Evolutionary conservation across 1,140 invertebrate genomes (phyloP).

Genomic region (Reticulitermes speratus): DNA sequence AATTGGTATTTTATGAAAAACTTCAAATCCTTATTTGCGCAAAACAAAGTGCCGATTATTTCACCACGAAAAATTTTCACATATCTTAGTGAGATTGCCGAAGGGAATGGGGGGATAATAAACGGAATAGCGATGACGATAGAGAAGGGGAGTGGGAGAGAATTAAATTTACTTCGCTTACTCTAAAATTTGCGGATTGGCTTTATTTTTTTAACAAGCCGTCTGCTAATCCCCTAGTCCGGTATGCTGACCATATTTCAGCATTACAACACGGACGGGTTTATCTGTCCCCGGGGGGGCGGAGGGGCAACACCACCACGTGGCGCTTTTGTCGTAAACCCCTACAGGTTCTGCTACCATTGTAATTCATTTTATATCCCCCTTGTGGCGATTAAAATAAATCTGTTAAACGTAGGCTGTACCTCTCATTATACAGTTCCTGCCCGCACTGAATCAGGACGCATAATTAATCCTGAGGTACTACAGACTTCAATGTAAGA

Average conservation of each 20-base stretch:
- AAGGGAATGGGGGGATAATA: background rate
- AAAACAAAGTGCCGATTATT: background rate
- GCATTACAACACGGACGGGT: background rate
- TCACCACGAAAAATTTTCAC: background rate
- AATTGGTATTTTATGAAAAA: no score
- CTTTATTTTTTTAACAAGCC: constrained; percentile 1
- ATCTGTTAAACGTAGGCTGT: background rate
- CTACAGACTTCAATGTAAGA: no score
- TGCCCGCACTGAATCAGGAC: background rate
- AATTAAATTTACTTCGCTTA: background rate
- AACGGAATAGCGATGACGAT: background rate
- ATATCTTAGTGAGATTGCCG: background rate
- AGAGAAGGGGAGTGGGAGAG: no score
- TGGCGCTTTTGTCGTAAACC: constrained; percentile 13
- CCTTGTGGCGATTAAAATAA: constrained; percentile 7
- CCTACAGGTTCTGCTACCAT: background rate
- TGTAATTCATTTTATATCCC: constrained; percentile 19
- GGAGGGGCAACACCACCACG: background rate
- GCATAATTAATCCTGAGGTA: background rate
- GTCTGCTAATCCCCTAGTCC: background rate
- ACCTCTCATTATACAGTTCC: background rate
- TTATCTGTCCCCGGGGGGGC: background rate
- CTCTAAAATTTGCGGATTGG: background rate
- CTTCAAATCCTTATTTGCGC: no score
- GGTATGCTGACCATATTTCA: background rate